Evolutionary conservation across 2,797 vertebrate genomes (phyloP).

Genomic region (Lates japonicus): DNA sequence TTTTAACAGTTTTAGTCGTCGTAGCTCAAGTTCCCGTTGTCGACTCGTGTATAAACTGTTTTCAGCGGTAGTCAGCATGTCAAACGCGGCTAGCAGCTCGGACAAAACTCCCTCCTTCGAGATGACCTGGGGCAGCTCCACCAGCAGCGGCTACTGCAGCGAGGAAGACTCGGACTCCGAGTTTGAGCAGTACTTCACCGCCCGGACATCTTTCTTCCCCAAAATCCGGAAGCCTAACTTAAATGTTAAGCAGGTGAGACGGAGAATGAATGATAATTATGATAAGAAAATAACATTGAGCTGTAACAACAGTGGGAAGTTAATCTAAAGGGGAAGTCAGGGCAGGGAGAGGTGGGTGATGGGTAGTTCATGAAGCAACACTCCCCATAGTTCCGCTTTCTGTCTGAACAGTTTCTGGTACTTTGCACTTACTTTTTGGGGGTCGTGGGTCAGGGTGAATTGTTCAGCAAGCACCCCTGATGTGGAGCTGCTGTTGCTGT

Average conservation of each 20-base stretch:
- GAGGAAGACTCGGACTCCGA: conserved; percentile 93
- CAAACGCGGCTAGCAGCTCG: conserved; percentile 46
- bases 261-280: not conserved
- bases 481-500: not conserved
- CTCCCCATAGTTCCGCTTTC: conserved; percentile 9
- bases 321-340: conserved; percentile 40
- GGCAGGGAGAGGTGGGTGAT: not conserved
- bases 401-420: not conserved
- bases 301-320: not conserved
- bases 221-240: conserved; percentile 79
- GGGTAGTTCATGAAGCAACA: not conserved
- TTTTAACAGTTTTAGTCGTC: not conserved
- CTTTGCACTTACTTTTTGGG: not conserved
- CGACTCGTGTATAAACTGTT: not conserved
- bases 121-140: conserved; percentile 94
- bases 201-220: conserved; percentile 91
- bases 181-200: conserved; percentile 96
- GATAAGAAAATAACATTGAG: not conserved
- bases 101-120: conserved; percentile 86
- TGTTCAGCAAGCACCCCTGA: not conserved
- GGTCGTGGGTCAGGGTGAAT: not conserved
- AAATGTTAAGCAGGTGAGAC: conserved; percentile 78
- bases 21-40: not conserved
- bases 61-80: conserved; percentile 45
- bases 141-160: conserved; percentile 98